Base-by-base conservation (phyloP, 2,888 invertebrate species). In the Epinotia ramella region DNA sequence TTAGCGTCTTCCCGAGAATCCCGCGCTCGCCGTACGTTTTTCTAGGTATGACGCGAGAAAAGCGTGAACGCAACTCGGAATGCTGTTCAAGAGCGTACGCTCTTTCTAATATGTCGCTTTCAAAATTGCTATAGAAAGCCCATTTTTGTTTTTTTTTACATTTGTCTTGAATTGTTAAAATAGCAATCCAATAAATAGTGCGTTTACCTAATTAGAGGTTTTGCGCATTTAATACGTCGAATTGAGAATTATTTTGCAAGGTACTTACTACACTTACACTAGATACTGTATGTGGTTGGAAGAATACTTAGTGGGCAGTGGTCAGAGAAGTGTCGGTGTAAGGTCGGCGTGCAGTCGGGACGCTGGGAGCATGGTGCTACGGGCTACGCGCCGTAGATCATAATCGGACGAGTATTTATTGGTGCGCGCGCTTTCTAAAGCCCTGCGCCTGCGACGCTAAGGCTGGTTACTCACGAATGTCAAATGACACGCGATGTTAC, bases 371-470 rank as follows among this genome's bases (percentile, higher is more conserved):
- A 83, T 82, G 84, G 87, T 89, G 85, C 93, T 92, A 91, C 92
- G 91, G 92, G 91, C 92, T 93, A 93, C 93, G 92, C 89, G 89
- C 87, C 92, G 93, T 93, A 94, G 94, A 94, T 94, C 93, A 94
- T 92, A 92, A 93, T 93, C 93, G 87, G 90, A 90, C 89, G 87
- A 88, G 89, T 93, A 93, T 94, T 93, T 94, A 93, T 93, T 90
- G 89, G 90, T 88, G 86, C 84, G 87, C 85, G 85, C 89, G 88
- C 92, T 94, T 93, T 93, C 93, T 92, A 92, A 87, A 87, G 86
- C 85, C 81, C 77, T 80, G 83, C 82, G 80, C 81, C 72, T 65
- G 78, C 80, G 77, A 79, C 78, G 79, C 77, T 85, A 85, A 87
- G 85, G 86, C 88, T 82, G 83, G 84, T 84, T 83, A 82, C 86